A percentile compares a stretch with the other conserved stretches of the same genome.
Evolutionary conservation across 2,797 vertebrate genomes (phyloP).

Genomic region (Nannoperca obscura): DNA sequence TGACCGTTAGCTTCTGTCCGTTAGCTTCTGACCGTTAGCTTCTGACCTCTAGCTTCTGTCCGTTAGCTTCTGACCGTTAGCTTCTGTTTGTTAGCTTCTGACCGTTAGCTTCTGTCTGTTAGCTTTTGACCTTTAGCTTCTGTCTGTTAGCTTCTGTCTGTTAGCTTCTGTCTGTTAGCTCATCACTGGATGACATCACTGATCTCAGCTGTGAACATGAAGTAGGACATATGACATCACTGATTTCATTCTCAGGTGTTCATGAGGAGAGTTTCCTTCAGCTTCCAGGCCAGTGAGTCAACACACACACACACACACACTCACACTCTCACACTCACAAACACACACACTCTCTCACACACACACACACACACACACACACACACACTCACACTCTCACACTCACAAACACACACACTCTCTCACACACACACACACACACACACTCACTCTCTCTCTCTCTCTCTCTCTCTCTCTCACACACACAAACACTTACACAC

Average conservation of each 20-base stretch:
- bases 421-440: too few relatives aligned
- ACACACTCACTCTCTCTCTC: too few relatives aligned
- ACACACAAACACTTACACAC: too few relatives aligned
- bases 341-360: background rate
- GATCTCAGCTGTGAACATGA: slow-evolving; percentile 47
- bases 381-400: slow-evolving; percentile 1
- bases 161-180: too few relatives aligned
- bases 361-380: slow-evolving; percentile 1
- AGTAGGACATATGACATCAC: slow-evolving; percentile 32
- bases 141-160: too few relatives aligned
- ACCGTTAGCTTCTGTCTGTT: background rate
- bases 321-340: background rate
- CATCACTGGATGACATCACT: slow-evolving; percentile 21
- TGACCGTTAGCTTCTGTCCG: background rate
- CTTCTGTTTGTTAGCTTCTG: background rate
- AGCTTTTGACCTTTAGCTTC: background rate
- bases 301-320: slow-evolving; percentile 13
- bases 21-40: background rate
- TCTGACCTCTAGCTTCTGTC: background rate
- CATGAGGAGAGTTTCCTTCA: slow-evolving; percentile 22
- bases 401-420: background rate
- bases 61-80: background rate
- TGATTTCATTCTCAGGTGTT: slow-evolving; percentile 25
- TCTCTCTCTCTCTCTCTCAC: too few relatives aligned
- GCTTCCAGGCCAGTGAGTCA: slow-evolving; percentile 46